Evolutionary conservation across 2,113 vertebrate species (phyloP), one percentile per base, ranked within the genome.

Genomic region (Dermatemys mawii): DNA sequence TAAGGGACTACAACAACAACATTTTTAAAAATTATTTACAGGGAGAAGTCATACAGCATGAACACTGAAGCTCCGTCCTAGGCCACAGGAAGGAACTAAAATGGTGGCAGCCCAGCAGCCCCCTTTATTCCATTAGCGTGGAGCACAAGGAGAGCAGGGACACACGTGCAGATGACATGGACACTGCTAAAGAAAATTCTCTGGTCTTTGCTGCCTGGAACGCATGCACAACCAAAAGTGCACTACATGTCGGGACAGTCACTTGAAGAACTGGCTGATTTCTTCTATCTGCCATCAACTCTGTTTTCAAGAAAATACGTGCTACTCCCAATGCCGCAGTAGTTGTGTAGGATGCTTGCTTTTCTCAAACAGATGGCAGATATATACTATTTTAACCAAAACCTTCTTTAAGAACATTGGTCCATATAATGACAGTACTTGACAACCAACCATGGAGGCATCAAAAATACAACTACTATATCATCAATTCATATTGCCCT

Each of bases 201-300:
- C 63, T 70, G 17, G 19, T 70, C n/a, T n/a, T 21, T 11, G 35
- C 11, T 70, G n/a, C 63, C 38, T 70, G 63, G 63, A 70, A 38
- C 8, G 19, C 38, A 21, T 38, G 35, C n/a, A 38, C 35, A 70
- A 70, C 19, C 17, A n/a, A 21, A 38, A 38, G 13, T 16, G 57
- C 6, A 35, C 29, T 60, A 60, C 13, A 35, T 32, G 6, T 60
- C 14, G 63, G 63, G 63, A 38, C 63, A 70, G 63, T 38, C 63
- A 70, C 63, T 38, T 38, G 19, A 70, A 70, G 95, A 97, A 96
- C 93, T 96, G 96, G 88, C 95, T 96, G 96, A 95, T 97, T 98
- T 97, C 95, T 97, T 55, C 97, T 98, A 97, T 95, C 95, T 97
- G 97, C 96, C 95, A 93, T 97, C 97, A 96, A 93, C 91, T 98